Base-by-base conservation (phyloP, 2,113 vertebrate genomes). In the Gnathonemus longibarbis region DNA sequence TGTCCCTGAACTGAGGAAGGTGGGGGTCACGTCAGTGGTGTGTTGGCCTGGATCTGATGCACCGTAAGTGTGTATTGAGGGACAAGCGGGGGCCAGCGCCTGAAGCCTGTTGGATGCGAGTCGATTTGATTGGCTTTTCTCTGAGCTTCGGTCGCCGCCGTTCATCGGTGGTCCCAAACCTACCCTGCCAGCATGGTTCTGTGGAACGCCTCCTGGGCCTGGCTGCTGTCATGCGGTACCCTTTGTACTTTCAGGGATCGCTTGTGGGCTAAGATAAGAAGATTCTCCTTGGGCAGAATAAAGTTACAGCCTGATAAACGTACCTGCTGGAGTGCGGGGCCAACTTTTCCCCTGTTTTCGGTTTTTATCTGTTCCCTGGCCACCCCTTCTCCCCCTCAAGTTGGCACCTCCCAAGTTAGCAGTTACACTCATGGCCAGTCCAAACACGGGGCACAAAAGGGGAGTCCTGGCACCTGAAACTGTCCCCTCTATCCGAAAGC, bases 161-260 rank as follows among this genome's bases (percentile, higher is more conserved):
- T 2, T 9, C 62, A 87, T 53, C 21, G 5, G 74, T 80, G 74
- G 31, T 80, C 10, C 42, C 89, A 52, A 19, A 88, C 88, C 46
- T 21, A n/a, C 13, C 74, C 31, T 13, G 70, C 0, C 13, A 5
- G 19, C 15, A 5, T 35, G 45, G 48, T 88, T 77, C 45, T 15
- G 66, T 74, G 49, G 42, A 19, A 31, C 15, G 45, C 46, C 45
- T 83, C 42, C 42, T 74, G 84, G 27, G 45, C 8, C 89, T 66
- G 24, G 31, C 11, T 62, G 52, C 42, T 49, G 56, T 24, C 48
- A 45, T 87, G 70, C n/a, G 48, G 85, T 19, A 80, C 42, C 84
- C 84, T 88, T 90, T 90, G 84, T 88, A 85, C 89, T 74, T 90
- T 31, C 19, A 52, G 58, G 89, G 62, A 88, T 88, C 3, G n/a